These are phyloP conservation scores for Caradrina kadenii DNA, from an alignment of 2,888 invertebrate species.

Conservation along the genomic window DNA sequence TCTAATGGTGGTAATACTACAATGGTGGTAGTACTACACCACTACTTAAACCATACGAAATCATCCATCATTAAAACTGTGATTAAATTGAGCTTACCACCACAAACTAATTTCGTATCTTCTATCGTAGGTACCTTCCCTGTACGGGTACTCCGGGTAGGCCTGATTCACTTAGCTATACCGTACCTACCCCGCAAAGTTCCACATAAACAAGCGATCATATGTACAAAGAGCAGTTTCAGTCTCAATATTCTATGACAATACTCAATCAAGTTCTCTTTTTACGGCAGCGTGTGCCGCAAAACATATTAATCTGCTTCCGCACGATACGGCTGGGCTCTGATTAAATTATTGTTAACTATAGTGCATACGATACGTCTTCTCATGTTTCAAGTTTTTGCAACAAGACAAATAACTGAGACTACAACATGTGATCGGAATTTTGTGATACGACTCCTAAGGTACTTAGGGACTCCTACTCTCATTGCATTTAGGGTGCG, in stretches of 20 bases:
- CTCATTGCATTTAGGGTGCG: no score
- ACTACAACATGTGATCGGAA: background rate
- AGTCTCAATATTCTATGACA: slow-evolving; percentile 25
- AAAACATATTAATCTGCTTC: slow-evolving; percentile 30
- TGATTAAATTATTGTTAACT: slow-evolving; percentile 15
- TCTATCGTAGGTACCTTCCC: no score
- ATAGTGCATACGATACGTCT: slow-evolving; percentile 8
- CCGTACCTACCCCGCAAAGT: background rate
- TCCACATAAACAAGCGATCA: background rate
- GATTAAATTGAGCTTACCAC: no score
- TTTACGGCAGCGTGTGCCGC: slow-evolving; percentile 41
- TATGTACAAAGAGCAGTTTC: slow-evolving; percentile 2
- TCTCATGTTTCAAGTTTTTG: background rate
- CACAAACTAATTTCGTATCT: no score
- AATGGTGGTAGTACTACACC: no score
- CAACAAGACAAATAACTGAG: background rate
- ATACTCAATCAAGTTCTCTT: slow-evolving; percentile 62
- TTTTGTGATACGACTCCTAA: no score
- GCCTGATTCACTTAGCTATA: background rate
- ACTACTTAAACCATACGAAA: no score
- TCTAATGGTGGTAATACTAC: no score
- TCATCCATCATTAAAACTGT: no score
- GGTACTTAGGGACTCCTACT: no score
- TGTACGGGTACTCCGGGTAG: no score
- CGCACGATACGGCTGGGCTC: slow-evolving; percentile 1